phyloP scores from a whole-genome alignment of 2,113 vertebrate species.

The Aldabrachelys gigantea region DNA sequence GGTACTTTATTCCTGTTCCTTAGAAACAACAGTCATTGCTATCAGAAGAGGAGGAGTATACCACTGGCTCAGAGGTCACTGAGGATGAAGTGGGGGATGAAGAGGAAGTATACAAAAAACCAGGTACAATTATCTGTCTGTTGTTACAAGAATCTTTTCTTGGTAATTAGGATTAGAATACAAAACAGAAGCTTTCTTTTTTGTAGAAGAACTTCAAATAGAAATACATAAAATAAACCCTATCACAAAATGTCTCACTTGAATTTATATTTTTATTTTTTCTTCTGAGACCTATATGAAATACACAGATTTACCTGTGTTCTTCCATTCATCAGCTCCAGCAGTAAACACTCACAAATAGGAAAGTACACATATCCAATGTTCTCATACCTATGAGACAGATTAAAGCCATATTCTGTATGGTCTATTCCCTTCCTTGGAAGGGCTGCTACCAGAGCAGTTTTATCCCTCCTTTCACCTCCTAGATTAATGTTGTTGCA shows the following conservation, averaged over 20 bases:
- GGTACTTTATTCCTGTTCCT: background rate
- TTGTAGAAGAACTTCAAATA: background rate
- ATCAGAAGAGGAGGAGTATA: conserved; percentile 98
- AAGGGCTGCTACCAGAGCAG: background rate
- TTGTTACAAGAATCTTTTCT: background rate
- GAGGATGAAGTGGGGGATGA: conserved; percentile 98
- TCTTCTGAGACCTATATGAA: background rate
- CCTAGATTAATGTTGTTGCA: rapidly evolving
- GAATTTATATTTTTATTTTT: background rate
- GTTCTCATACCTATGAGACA: background rate
- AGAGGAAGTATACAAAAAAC: conserved; percentile 92
- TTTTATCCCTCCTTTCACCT: background rate
- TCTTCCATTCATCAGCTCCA: rapidly evolving
- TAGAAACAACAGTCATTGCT: conserved; percentile 92
- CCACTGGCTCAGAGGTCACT: conserved; percentile 97
- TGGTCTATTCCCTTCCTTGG: background rate
- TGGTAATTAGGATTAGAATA: background rate
- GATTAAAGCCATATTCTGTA: rapidly evolving
- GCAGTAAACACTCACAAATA: background rate
- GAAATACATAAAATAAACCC: background rate
- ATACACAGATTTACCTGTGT: background rate
- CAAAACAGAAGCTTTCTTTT: background rate
- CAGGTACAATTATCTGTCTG: conserved; percentile 80
- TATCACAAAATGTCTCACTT: background rate
- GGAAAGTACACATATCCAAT: background rate